Conservation (phyloP, 1,140 invertebrate species). For the Choristoneura fumiferana region DNA sequence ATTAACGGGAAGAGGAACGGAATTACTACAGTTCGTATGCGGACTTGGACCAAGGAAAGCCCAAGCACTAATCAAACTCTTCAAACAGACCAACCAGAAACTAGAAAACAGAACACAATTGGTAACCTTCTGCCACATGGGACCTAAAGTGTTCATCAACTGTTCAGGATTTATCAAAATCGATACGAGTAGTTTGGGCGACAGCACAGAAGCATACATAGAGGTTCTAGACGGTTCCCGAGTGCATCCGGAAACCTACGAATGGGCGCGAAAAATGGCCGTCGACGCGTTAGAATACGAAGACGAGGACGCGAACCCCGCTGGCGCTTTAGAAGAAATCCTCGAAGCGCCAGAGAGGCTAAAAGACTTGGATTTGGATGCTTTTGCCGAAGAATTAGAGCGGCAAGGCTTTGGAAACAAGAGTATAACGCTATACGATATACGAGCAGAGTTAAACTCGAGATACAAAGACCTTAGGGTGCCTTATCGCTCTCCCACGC, state of each 20-base stretch:
- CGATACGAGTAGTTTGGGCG: slow-evolving; percentile 95
- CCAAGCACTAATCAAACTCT: slow-evolving; percentile 91
- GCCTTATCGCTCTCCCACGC: slow-evolving; percentile 87
- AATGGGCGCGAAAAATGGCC: slow-evolving; percentile 99
- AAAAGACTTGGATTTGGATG: slow-evolving; percentile 98
- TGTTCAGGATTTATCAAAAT: slow-evolving; percentile 99
- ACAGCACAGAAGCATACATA: slow-evolving; percentile 95
- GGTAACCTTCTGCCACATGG: slow-evolving; percentile 97
- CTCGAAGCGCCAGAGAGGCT: slow-evolving; percentile 96
- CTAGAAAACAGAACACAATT: slow-evolving; percentile 97
- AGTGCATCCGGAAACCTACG: slow-evolving; percentile 99
- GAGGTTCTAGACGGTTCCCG: slow-evolving; percentile 98
- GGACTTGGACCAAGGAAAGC: slow-evolving; percentile 98
- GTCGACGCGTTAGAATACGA: slow-evolving; percentile 99
- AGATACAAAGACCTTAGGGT: slow-evolving; percentile 96
- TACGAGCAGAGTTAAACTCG: slow-evolving; percentile 95
- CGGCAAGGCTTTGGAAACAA: slow-evolving; percentile 98
- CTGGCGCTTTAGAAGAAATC: slow-evolving; percentile 98
- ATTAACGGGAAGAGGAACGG: slow-evolving; percentile 90
- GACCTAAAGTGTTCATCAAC: slow-evolving; percentile 99
- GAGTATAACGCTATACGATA: slow-evolving; percentile 98
- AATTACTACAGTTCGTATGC: slow-evolving; percentile 98
- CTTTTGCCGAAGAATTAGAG: slow-evolving; percentile 98
- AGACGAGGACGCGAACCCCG: slow-evolving; percentile 96
- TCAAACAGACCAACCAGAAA: slow-evolving; percentile 96